Conservation (phyloP, 2,888 invertebrate species). For the Holacanthella duospinosa region DNA sequence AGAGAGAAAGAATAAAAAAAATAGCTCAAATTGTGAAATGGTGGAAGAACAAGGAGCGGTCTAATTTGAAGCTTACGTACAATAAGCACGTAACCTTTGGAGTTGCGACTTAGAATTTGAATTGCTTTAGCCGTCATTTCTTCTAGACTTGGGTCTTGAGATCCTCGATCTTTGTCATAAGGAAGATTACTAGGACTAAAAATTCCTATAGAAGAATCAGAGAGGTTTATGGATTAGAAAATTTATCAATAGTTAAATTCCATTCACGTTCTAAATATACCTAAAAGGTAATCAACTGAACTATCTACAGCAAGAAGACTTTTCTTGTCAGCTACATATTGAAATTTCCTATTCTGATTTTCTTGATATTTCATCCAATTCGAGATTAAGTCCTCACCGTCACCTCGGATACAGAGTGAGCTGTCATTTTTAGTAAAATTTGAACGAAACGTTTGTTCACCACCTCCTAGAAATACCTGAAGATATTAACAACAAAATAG, state of each 20-base stretch:
- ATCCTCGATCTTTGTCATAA: slow-evolving; percentile 60
- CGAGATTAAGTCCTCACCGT: slow-evolving; percentile 62
- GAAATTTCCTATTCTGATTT: slow-evolving; percentile 46
- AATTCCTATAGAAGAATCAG: slow-evolving; percentile 49
- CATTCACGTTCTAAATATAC: slow-evolving; percentile 42
- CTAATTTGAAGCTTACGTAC: slow-evolving; percentile 46
- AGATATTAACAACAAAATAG: slow-evolving; percentile 16
- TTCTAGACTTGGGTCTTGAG: slow-evolving; percentile 64
- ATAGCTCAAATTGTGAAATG: neutral
- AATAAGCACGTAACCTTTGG: slow-evolving; percentile 62
- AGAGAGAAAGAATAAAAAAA: neutral
- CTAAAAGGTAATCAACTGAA: slow-evolving; percentile 64
- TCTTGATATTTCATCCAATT: slow-evolving; percentile 57
- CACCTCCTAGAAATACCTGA: slow-evolving; percentile 79
- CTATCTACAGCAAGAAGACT: slow-evolving; percentile 61
- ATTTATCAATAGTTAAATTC: neutral
- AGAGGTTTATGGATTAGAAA: no score
- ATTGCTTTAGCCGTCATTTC: slow-evolving; percentile 71
- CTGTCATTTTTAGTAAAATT: slow-evolving; percentile 50
- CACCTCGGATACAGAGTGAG: slow-evolving; percentile 58
- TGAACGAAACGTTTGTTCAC: slow-evolving; percentile 56
- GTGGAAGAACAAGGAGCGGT: no score
- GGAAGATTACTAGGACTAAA: slow-evolving; percentile 69
- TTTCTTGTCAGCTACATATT: slow-evolving; percentile 56
- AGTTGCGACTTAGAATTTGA: slow-evolving; percentile 53